Evolutionary conservation across 2,113 vertebrate genomes (phyloP), one percentile per base, ranked within the genome.

Genomic region (Xenus cinereus): DNA sequence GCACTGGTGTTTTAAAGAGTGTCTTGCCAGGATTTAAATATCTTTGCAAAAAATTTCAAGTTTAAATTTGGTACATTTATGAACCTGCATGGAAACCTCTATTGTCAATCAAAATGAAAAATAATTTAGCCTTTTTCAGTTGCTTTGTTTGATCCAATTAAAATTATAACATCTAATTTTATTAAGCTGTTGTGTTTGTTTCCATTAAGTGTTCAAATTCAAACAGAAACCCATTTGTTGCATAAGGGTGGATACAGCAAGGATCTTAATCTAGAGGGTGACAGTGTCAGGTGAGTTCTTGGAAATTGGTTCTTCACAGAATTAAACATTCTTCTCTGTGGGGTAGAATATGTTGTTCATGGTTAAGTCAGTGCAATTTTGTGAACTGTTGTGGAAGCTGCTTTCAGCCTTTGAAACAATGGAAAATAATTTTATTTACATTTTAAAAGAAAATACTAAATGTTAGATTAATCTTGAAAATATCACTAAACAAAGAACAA

Each of bases 131-230:
- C 12, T 64, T 89, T 86, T 82, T 59, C 37, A 60, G 10, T 57
- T 56, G 30, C 21, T 84, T 60, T 81, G 19, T 86, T 81, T 79
- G 67, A 75, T n/a, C 32, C 12, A 48, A 4, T 64, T 72, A 18
- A 69, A 71, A 23, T 19, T n/a, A 27, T 50, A 50, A 84, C 57
- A 74, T 41, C 10, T 56, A 20, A 24, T 62, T 80, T 93, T 48
- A 37, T 85, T 81, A 81, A 91, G 20, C 28, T 85, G 19, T 43
- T 92, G 3, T 85, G n/a, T 97, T 95, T 96, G 27, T 95, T 95
- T 95, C 64, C 67, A 78, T 96, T 62, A 92, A 98, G 97, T 95
- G 95, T 76, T 89, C 95, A 95, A 12, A 91, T 97, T 96, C 97
- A 98, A 74, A 98, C 97, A 94, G 97, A 98, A 92, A 27, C 82